Evolutionary conservation across 2,888 invertebrate species (phyloP).

Genomic region (Lochmaea crataegi): DNA sequence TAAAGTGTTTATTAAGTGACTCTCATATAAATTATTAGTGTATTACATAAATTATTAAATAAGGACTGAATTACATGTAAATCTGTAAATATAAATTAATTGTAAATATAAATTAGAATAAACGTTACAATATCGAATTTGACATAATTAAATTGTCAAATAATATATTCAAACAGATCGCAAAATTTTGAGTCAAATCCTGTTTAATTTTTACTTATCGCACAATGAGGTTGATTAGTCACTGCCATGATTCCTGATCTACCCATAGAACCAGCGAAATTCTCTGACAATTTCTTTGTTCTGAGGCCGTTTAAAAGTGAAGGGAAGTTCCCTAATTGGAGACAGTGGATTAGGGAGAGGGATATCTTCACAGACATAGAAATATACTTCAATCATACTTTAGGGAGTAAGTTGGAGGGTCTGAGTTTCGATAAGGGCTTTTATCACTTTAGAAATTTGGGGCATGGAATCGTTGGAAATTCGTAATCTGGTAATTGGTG

Average conservation of each 20-base stretch:
- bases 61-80: too few species aligned
- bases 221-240: conserved; percentile 6
- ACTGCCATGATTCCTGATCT: background rate
- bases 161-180: too few species aligned
- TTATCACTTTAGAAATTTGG: conserved; percentile 29
- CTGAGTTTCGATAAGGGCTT: conserved; percentile 31
- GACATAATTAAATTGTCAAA: too few species aligned
- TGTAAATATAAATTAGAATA: too few species aligned
- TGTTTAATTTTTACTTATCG: background rate
- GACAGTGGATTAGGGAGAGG: conserved; percentile 8
- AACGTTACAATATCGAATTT: too few species aligned
- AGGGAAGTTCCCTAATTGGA: conserved; percentile 18
- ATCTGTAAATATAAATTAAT: too few species aligned
- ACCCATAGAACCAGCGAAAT: background rate
- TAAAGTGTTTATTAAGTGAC: too few species aligned
- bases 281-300: conserved; percentile 8
- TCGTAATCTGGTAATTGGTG: conserved; percentile 18
- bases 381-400: conserved; percentile 32
- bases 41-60: too few species aligned
- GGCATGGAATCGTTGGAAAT: background rate
- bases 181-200: background rate
- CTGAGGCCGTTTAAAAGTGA: background rate
- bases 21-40: too few species aligned
- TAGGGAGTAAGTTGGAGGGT: conserved; percentile 21
- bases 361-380: conserved; percentile 19